A percentile compares a stretch with the other conserved stretches of the same genome.
phyloP scores from a whole-genome alignment of 2,888 invertebrate species.

The Apodemia zela region DNA sequence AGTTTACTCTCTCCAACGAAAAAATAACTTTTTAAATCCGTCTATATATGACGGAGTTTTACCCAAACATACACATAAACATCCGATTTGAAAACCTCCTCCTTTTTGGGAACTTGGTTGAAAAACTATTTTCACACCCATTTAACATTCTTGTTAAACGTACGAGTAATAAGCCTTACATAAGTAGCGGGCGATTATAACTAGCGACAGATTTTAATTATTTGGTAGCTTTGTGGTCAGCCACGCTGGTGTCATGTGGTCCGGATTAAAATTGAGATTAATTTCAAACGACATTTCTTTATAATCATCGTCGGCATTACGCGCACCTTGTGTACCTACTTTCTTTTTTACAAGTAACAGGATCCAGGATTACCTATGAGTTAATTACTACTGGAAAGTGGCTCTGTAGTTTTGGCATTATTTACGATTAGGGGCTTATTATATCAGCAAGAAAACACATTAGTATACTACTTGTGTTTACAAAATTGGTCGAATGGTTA shows the following conservation, averaged over 20 bases:
- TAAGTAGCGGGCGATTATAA: constrained; percentile 52
- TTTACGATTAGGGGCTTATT: not conserved
- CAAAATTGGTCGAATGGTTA: no score
- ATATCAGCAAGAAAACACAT: no score
- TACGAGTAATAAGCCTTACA: constrained; percentile 14
- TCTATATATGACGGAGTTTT: no score
- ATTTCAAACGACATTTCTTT: constrained; percentile 74
- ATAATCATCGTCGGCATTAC: constrained; percentile 33
- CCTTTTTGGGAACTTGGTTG: no score
- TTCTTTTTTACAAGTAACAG: constrained; percentile 31
- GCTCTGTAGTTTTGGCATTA: not conserved
- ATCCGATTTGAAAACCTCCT: no score
- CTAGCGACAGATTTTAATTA: constrained; percentile 69
- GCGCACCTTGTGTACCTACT: constrained; percentile 37
- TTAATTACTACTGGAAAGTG: not conserved
- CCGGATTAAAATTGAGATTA: constrained; percentile 74
- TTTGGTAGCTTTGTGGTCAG: constrained; percentile 49
- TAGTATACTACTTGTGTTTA: no score
- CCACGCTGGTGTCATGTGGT: constrained; percentile 48
- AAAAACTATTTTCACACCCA: not conserved
- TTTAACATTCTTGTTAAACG: constrained; percentile 10
- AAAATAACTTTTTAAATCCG: no score
- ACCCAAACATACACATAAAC: no score
- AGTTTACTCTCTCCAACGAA: no score
- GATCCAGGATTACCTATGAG: not conserved